A percentile compares a stretch with the other conserved stretches of the same genome.
Evolutionary conservation across 1,140 invertebrate species (phyloP).

Genomic region (Atta cephalotes): DNA sequence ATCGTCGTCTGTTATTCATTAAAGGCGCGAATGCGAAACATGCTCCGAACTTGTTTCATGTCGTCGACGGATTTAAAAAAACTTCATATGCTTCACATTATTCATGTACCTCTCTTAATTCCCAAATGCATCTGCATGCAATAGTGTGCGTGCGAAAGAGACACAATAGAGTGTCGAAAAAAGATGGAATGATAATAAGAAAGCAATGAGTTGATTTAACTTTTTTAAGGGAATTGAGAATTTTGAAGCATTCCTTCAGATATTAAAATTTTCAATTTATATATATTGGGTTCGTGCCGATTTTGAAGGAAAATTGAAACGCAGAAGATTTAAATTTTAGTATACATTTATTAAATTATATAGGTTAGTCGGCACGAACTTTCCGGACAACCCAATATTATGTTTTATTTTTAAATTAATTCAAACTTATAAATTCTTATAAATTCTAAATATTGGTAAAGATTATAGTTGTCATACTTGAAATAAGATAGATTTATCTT

Average conservation of each 20-base stretch:
- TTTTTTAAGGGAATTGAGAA: neutral
- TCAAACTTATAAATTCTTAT: neutral
- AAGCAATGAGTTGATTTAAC: neutral
- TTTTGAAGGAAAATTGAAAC: too few species aligned
- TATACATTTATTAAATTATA: too few species aligned
- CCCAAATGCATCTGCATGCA: slow-evolving; percentile 42
- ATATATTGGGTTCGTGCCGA: neutral
- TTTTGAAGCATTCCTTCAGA: neutral
- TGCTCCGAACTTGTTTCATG: neutral
- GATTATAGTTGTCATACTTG: neutral
- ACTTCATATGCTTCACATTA: neutral
- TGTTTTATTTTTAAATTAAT: neutral
- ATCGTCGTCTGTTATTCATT: slow-evolving; percentile 71
- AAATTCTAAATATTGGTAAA: slow-evolving; percentile 14
- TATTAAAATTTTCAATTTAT: neutral
- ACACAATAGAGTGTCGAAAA: neutral
- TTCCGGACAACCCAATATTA: neutral
- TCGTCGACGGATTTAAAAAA: neutral
- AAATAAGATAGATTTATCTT: neutral
- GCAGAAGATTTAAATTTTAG: too few species aligned
- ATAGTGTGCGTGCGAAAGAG: neutral
- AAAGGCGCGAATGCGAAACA: slow-evolving; percentile 75
- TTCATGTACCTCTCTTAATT: slow-evolving; percentile 17
- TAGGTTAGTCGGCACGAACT: too few species aligned
- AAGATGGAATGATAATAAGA: slow-evolving; percentile 26